Evolutionary conservation across 2,797 vertebrate species (phyloP).

Genomic region (Sebastolobus alascanus): DNA sequence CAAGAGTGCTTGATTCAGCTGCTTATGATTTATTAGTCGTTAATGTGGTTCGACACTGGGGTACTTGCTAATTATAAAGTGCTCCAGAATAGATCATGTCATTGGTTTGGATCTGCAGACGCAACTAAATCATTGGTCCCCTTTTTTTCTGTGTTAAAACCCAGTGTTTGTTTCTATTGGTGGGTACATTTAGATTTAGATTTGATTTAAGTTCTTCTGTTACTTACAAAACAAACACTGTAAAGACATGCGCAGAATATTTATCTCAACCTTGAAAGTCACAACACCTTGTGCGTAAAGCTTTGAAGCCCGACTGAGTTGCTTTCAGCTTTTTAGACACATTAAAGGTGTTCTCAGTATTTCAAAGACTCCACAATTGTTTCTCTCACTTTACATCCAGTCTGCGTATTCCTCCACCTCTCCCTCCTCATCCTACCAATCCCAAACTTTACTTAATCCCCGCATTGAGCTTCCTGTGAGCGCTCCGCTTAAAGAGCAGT

Average conservation of each 20-base stretch:
- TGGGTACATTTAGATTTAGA: background rate
- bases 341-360: background rate
- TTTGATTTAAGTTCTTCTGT: background rate
- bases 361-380: conserved; percentile 26
- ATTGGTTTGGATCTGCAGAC: conserved; percentile 21
- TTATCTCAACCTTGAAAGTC: conserved; percentile 14
- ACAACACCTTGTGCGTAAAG: conserved; percentile 2
- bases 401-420: background rate
- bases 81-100: conserved; percentile 17
- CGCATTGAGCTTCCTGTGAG: conserved; percentile 47
- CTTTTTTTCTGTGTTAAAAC: background rate
- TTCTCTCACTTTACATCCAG: conserved; percentile 33
- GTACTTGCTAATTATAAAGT: conserved; percentile 47
- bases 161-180: background rate
- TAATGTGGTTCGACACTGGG: conserved; percentile 57
- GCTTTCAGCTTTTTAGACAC: conserved; percentile 1
- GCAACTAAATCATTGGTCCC: background rate
- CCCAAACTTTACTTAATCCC: conserved; percentile 54
- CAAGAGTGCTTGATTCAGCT: conserved; percentile 64
- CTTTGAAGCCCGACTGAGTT: background rate
- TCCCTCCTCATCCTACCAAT: conserved; percentile 35
- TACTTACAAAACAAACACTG: background rate
- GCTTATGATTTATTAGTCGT: conserved; percentile 75
- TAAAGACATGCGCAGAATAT: background rate
- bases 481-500: conserved; percentile 33